Base-by-base conservation (phyloP, 2,888 invertebrate genomes). In the Parasteatoda lunata region DNA sequence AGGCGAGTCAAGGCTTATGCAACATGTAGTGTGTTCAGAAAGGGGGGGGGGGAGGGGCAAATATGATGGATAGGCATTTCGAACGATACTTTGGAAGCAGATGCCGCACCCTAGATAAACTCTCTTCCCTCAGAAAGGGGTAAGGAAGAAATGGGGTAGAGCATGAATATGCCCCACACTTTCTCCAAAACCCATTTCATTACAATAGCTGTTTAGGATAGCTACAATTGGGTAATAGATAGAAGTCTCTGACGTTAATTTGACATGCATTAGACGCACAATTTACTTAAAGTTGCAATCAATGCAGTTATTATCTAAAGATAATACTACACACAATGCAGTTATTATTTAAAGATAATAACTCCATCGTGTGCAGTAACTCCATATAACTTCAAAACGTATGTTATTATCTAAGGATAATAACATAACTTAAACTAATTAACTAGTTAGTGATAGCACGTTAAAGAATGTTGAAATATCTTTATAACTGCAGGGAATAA, bases 81-180 rank as follows among this genome's bases (percentile, higher is more conserved):
- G 48, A 59, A 70, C 70, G 69, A 30, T 49, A 66, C 47, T 30
- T 30, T 72, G 71, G 65, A 72, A 84, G 65, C 83, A 84, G 83
- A 84, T 84, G 83, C 83, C 83, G 77, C 83, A 84, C 83, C 83
- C 77, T 77, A 66, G 83, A 84, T 84, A 84, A 84, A 71, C 71
- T 66, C 72, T 51, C 72, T 30, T 51, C 45, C 64, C 59, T 59
- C 48, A 54, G 30, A 47, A 45, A 59, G 49, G 71, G 65, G 51
- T 15, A 64, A 45, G 64, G 30, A 47, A 9, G 49, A 49, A n/a
- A 8, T 15, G 52, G 30, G 30, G 64, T 11, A 15, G 49, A 11
- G n/a, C 47, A 30, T 47, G n/a, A 47, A 13, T 75, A n/a, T 9
- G 45, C 15, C 51, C 52, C 48, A 15, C 68, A 47, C 75, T 30